Evolutionary conservation across 2,888 invertebrate genomes (phyloP).

Genomic region (Dynastes maya): DNA sequence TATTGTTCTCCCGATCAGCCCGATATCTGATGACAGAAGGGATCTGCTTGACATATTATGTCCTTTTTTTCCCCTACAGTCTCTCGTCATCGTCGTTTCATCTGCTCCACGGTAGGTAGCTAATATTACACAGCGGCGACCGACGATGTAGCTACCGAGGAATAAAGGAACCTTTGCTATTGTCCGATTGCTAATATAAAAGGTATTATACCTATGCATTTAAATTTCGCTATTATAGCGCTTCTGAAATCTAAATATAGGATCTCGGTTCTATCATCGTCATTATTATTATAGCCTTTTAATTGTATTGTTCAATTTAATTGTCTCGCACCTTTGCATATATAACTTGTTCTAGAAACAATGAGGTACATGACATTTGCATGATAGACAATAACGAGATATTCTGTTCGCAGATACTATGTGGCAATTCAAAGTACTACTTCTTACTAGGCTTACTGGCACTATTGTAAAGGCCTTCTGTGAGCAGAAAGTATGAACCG

Average conservation of each 20-base stretch:
- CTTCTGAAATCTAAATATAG: conserved; percentile 2
- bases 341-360: background rate
- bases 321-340: background rate
- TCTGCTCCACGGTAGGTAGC: conserved; percentile 21
- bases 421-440: too few species aligned
- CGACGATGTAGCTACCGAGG: background rate
- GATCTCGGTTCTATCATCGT: background rate
- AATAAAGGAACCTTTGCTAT: conserved; percentile 21
- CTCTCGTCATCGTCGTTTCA: conserved; percentile 35
- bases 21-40: conserved; percentile 53
- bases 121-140: conserved; percentile 16
- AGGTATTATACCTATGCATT: conserved; percentile 27
- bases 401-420: background rate
- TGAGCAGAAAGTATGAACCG: too few species aligned
- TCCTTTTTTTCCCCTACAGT: conserved; percentile 37
- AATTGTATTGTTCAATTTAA: conserved; percentile 3
- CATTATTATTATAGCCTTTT: background rate
- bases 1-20: conserved; percentile 53
- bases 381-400: background rate
- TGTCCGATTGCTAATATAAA: conserved; percentile 28
- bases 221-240: background rate
- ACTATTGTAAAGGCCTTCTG: too few species aligned
- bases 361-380: too few species aligned
- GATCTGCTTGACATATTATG: conserved; percentile 50
- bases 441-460: too few species aligned